Conservation (phyloP, 2,797 vertebrate genomes). For the Sebastes itinus region DNA sequence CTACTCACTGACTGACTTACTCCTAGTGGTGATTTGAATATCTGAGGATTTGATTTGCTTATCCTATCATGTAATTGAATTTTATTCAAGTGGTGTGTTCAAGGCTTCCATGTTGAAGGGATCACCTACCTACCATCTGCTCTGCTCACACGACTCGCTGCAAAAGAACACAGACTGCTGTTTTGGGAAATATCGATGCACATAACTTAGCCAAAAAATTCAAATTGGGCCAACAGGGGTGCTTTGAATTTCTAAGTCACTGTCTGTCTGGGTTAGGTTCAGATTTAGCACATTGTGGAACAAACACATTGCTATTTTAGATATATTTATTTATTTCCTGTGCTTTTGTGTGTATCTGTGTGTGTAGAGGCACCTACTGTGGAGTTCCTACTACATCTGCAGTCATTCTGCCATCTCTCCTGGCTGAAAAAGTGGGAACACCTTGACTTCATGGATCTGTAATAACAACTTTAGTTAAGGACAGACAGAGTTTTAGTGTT, state of each 20-base stretch:
- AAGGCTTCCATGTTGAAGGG: constrained; percentile 10
- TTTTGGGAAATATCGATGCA: constrained; percentile 13
- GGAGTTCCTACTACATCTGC: constrained; percentile 8
- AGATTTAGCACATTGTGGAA: constrained; percentile 39
- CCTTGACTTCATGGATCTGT: background rate
- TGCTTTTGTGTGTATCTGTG: background rate
- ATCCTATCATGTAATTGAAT: background rate
- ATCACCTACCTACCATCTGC: constrained; percentile 45
- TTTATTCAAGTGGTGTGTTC: background rate
- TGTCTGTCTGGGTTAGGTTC: constrained; percentile 10
- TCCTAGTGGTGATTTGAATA: background rate
- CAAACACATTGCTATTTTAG: constrained; percentile 46
- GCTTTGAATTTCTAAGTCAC: constrained; percentile 39
- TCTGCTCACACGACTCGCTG: background rate
- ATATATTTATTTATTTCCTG: constrained; percentile 32
- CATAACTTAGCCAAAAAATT: background rate
- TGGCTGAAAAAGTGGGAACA: background rate
- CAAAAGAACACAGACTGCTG: constrained; percentile 16
- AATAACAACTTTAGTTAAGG: background rate
- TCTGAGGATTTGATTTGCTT: background rate
- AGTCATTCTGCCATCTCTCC: constrained; percentile 12
- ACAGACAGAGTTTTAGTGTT: no score
- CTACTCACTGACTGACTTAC: background rate
- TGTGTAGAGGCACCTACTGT: background rate
- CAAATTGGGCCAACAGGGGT: constrained; percentile 11